Evolutionary conservation across 2,888 invertebrate genomes (phyloP).

Genomic region (Monoplex corrugatus): DNA sequence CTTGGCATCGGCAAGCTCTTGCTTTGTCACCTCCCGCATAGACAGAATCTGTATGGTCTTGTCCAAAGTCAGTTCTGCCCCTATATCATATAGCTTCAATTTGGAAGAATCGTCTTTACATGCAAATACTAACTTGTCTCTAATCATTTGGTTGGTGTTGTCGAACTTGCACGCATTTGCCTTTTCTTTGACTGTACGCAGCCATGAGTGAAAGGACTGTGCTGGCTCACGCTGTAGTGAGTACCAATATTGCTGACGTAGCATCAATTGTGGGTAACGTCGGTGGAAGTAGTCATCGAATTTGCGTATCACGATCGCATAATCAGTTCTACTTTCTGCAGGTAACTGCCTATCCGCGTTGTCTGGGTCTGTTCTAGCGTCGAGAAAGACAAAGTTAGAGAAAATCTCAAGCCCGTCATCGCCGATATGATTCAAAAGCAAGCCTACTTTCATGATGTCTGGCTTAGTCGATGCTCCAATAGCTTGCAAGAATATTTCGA

Average conservation of each 20-base stretch:
- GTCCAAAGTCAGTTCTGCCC: not conserved
- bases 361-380: not conserved
- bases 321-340: not conserved
- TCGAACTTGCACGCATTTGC: not conserved
- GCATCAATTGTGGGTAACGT: not conserved
- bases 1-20: not conserved
- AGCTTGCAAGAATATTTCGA: not conserved
- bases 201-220: not conserved
- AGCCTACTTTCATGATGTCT: not conserved
- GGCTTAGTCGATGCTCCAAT: not conserved
- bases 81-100: not conserved
- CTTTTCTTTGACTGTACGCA: not conserved
- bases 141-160: not conserved
- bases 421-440: not conserved
- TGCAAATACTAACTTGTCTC: not conserved
- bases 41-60: not conserved
- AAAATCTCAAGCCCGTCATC: not conserved
- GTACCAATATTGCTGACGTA: not conserved
- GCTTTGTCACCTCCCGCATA: not conserved
- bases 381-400: not conserved
- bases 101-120: not conserved
- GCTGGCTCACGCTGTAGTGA: not conserved
- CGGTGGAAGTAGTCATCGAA: not conserved
- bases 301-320: not conserved
- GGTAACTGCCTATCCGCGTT: not conserved